Evolutionary conservation across 2,113 vertebrate genomes (phyloP), one percentile per base, ranked within the genome.

Genomic region (Shinisaurus crocodilurus): DNA sequence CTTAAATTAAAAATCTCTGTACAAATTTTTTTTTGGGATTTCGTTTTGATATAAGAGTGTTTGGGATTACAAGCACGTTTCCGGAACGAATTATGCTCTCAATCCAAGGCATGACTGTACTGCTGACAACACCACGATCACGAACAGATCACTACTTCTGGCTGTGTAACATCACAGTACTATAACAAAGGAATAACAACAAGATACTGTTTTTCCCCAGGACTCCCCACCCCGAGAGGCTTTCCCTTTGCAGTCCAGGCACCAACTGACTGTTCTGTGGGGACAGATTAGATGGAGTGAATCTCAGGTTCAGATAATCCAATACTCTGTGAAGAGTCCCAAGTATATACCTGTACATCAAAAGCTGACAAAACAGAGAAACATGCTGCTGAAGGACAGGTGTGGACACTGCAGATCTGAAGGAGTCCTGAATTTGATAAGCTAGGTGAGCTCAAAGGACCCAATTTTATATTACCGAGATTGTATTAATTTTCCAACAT

Each of bases 141-240:
- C 60, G 5, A 23, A 63, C 74, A 60, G 5, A 69, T 86, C 27
- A 45, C 75, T 86, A 43, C 29, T n/a, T n/a, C 40, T 88, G 75
- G 27, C 25, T 50, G 34, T 34, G 7, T 80, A 57, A 86, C 63
- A 86, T 85, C 84, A 86, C 75, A 90, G 45, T 60, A 84, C 27
- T 67, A 70, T 57, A 10, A 75, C n/a, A 90, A 86, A 80, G 48
- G 18, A 86, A 90, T 54, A 70, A 23, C 40, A 86, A 60, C 50
- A 57, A 69, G 80, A 54, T 54, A 23, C 43, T 80, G 25, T 6
- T 34, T 15, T 57, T 80, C 34, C 54, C 63, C 45, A n/a, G 48
- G 70, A 40, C 72, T 32, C 50, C 50, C 54, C 85, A 76, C 4
- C 25, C 6, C 7, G n/a, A n/a, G n/a, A n/a, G n/a, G n/a, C 12